Evolutionary conservation across 2,888 invertebrate genomes (phyloP).

Genomic region (Drosophila differens): DNA sequence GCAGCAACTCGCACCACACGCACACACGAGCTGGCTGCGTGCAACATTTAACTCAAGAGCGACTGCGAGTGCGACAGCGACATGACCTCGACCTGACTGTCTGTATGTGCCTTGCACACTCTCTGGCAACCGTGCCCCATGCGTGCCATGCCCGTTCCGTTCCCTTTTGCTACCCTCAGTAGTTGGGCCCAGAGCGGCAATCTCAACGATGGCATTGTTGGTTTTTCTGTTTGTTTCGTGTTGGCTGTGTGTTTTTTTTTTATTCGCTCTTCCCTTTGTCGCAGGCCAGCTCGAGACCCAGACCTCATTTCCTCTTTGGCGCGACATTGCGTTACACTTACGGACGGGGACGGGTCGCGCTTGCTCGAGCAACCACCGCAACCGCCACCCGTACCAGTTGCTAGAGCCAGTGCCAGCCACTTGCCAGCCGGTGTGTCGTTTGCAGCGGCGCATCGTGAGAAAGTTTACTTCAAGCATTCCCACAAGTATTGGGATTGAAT

Average conservation of each 20-base stretch:
- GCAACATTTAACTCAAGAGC: slow-evolving; percentile 41
- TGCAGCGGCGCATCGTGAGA: slow-evolving; percentile 84
- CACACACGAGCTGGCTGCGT: slow-evolving; percentile 67
- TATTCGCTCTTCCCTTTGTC: slow-evolving; percentile 62
- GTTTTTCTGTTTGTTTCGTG: slow-evolving; percentile 38
- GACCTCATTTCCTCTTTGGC: slow-evolving; percentile 82
- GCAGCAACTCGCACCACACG: slow-evolving; percentile 40
- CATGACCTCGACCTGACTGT: slow-evolving; percentile 73
- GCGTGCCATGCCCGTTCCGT: slow-evolving; percentile 74
- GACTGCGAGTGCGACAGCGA: slow-evolving; percentile 43
- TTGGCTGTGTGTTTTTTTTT: slow-evolving; percentile 37
- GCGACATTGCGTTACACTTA: slow-evolving; percentile 80
- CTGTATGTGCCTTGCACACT: slow-evolving; percentile 62
- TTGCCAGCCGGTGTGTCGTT: slow-evolving; percentile 73
- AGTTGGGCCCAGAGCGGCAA: slow-evolving; percentile 48
- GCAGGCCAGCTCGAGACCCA: slow-evolving; percentile 55
- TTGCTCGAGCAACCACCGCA: slow-evolving; percentile 59
- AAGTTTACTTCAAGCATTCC: slow-evolving; percentile 85
- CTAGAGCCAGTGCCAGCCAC: slow-evolving; percentile 55
- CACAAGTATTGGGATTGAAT: slow-evolving; percentile 82
- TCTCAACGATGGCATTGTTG: slow-evolving; percentile 67
- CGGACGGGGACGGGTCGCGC: slow-evolving; percentile 42
- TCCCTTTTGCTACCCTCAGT: slow-evolving; percentile 65
- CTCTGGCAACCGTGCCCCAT: slow-evolving; percentile 71
- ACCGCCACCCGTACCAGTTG: slow-evolving; percentile 54